These are phyloP conservation scores for Malurus cyaneus DNA, from an alignment of 2,113 vertebrate species.

Conservation along the genomic window DNA sequence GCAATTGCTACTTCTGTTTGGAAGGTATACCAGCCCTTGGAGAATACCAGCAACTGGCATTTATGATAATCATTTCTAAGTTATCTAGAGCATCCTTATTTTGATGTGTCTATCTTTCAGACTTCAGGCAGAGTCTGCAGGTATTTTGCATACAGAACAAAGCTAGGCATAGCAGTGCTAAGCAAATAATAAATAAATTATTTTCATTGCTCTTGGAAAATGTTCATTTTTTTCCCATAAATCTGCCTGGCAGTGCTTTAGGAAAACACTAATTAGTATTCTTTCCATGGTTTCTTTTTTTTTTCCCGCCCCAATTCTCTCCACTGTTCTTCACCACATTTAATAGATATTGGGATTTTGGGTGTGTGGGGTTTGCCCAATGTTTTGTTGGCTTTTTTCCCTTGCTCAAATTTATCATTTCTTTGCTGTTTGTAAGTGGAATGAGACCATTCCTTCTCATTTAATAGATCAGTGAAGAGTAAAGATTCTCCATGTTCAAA, in stretches of 20 bases:
- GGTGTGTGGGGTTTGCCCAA: background rate
- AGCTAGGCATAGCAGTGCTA: background rate
- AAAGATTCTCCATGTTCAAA: background rate
- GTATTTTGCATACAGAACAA: constrained; percentile 36
- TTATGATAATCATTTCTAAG: background rate
- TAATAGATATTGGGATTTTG: background rate
- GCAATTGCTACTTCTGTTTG: background rate
- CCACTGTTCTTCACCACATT: background rate
- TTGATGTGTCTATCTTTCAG: constrained; percentile 52
- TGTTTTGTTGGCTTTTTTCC: background rate
- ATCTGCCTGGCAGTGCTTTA: background rate
- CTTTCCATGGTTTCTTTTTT: background rate
- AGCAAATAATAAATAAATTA: constrained; percentile 48
- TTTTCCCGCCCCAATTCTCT: background rate
- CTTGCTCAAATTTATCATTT: background rate
- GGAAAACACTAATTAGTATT: background rate
- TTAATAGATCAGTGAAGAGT: background rate
- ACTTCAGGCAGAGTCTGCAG: constrained; percentile 18
- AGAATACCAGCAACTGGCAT: constrained; percentile 2
- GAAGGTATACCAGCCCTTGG: background rate
- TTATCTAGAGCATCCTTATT: constrained; percentile 36
- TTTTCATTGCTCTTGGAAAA: background rate
- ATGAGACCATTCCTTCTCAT: background rate
- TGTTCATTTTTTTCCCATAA: background rate
- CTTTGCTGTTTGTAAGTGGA: background rate